phyloP scores from a whole-genome alignment of 2,113 vertebrate genomes.

The Trochalopteron elliotii region DNA sequence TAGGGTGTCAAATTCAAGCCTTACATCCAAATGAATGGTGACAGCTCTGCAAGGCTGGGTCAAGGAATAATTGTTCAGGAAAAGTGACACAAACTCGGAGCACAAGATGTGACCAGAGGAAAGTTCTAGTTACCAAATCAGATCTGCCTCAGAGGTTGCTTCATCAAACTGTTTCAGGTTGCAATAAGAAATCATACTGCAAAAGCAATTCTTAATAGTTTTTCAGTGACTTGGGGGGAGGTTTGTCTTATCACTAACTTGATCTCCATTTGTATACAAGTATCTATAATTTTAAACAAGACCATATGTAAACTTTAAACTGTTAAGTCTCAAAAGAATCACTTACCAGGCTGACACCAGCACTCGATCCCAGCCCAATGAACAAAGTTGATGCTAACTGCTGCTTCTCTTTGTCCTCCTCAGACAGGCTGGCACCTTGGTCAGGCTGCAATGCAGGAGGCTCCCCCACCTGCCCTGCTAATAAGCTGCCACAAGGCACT shows the following conservation, averaged over 20 bases:
- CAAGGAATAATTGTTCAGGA: background rate
- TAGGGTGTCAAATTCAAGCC: background rate
- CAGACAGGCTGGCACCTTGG: constrained; percentile 31
- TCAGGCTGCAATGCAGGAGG: background rate
- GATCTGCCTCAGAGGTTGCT: background rate
- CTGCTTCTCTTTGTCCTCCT: constrained; percentile 83
- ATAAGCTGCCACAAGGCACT: constrained; percentile 42
- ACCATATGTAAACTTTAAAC: background rate
- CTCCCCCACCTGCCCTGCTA: constrained; percentile 43
- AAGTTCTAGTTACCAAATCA: background rate
- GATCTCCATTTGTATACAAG: background rate
- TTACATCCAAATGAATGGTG: background rate
- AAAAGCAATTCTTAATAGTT: background rate
- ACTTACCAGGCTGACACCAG: constrained; percentile 83
- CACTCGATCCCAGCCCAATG: constrained; percentile 83
- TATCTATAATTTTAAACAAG: background rate
- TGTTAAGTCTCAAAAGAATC: background rate
- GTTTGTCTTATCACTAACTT: background rate
- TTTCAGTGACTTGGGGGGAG: rapidly evolving
- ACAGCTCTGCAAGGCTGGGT: background rate
- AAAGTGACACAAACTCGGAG: background rate
- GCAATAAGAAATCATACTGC: background rate
- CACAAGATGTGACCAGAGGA: background rate
- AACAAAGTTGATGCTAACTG: constrained; percentile 91
- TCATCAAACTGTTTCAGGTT: background rate